Conservation (phyloP, 2,113 vertebrate species). For the Eublepharis macularius region DNA sequence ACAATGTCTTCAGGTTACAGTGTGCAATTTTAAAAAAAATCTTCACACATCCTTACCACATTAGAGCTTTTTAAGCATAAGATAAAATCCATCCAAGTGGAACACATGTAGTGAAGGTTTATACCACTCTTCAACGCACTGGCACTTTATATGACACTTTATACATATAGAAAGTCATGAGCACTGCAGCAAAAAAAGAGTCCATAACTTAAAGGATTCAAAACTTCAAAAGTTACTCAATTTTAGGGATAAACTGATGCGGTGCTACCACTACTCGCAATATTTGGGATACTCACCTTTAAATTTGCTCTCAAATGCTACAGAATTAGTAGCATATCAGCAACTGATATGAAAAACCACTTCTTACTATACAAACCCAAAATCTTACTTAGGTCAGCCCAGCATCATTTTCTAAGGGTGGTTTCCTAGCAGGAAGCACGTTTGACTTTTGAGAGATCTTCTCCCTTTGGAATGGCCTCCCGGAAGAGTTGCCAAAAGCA, state of each 20-base stretch:
- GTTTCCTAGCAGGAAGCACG: no score
- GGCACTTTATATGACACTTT: not conserved
- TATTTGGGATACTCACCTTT: not conserved
- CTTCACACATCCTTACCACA: not conserved
- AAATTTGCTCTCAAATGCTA: not conserved
- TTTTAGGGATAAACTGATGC: not conserved
- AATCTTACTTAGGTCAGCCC: no score
- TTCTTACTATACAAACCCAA: no score
- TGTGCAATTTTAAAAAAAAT: not conserved
- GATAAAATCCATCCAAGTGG: not conserved
- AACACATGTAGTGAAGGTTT: not conserved
- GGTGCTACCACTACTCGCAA: not conserved
- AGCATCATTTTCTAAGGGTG: no score
- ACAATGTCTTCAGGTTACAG: not conserved
- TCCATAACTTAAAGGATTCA: not conserved
- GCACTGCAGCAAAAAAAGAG: not conserved
- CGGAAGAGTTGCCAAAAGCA: no score
- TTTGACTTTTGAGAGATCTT: no score
- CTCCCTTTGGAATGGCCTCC: no score
- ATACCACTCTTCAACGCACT: no score
- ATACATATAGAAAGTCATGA: not conserved
- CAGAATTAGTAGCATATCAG: no score
- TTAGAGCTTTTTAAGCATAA: not conserved
- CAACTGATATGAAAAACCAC: no score
- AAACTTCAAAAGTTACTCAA: not conserved